phyloP scores from a whole-genome alignment of 1,140 invertebrate species.

The Cherax destructor region DNA sequence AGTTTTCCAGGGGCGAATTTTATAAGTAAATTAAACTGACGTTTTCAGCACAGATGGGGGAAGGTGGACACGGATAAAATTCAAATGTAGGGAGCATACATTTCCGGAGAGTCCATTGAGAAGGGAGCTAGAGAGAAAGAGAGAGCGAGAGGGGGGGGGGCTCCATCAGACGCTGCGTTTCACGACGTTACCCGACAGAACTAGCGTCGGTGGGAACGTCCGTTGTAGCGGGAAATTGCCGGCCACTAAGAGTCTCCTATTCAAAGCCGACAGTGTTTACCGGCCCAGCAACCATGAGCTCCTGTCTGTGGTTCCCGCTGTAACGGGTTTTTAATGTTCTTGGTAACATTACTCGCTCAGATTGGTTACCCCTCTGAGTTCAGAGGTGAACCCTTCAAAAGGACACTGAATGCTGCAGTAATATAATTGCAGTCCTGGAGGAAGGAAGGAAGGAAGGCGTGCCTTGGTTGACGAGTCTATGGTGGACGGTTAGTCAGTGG shows the following conservation, averaged over 20 bases:
- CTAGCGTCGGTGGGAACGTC: conserved; percentile 26
- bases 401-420: not conserved
- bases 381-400: not conserved
- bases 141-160: too few species aligned
- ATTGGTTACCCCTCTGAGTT: not conserved
- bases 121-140: not conserved
- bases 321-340: not conserved
- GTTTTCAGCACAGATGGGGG: not conserved
- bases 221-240: conserved; percentile 13
- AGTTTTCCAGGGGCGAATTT: too few species aligned
- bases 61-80: not conserved
- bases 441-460: not conserved
- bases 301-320: not conserved
- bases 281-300: not conserved
- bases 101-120: not conserved
- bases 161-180: not conserved
- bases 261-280: not conserved
- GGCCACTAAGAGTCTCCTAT: conserved; percentile 5
- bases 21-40: conserved; percentile 31
- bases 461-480: not conserved
- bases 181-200: conserved; percentile 3
- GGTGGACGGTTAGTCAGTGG: conserved; percentile 10
- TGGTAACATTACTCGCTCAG: not conserved
- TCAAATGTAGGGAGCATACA: not conserved
- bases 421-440: not conserved